phyloP scores from a whole-genome alignment of 2,113 vertebrate species.

The Otolemur garnettii region DNA sequence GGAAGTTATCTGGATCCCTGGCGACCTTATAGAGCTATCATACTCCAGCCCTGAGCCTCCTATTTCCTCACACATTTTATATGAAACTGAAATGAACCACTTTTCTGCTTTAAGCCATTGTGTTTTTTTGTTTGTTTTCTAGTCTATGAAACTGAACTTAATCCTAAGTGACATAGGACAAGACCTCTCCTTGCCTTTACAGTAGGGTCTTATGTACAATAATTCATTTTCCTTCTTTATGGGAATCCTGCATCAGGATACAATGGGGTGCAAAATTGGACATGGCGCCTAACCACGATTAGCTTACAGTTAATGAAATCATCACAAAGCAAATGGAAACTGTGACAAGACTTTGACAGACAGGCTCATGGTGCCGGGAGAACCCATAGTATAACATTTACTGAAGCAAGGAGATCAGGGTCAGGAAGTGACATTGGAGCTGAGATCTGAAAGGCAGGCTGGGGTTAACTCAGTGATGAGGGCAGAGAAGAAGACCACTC shows the following conservation, averaged over 20 bases:
- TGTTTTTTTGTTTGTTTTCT: not conserved
- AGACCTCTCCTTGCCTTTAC: conserved; percentile 5
- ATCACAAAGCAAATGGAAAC: not conserved
- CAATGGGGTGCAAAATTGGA: not conserved
- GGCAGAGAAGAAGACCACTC: not conserved
- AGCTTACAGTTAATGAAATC: not conserved
- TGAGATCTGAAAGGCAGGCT: not conserved
- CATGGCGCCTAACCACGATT: not conserved
- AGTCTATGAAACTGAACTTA: not conserved
- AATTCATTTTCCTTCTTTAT: not conserved
- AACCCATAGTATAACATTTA: not conserved
- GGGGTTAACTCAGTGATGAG: not conserved
- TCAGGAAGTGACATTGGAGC: not conserved
- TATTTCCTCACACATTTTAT: not conserved
- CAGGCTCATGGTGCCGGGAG: not conserved
- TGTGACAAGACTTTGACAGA: conserved; percentile 2
- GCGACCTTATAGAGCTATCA: not conserved
- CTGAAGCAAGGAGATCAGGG: not conserved
- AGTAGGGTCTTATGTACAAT: not conserved
- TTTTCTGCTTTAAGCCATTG: not conserved
- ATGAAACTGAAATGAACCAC: not conserved
- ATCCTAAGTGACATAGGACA: not conserved
- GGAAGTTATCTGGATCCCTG: not conserved
- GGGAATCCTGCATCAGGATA: not conserved
- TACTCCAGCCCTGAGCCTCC: not conserved